Evolutionary conservation across 2,113 vertebrate genomes (phyloP), one percentile per base, ranked within the genome.

Genomic region (Cromileptes altivelis): DNA sequence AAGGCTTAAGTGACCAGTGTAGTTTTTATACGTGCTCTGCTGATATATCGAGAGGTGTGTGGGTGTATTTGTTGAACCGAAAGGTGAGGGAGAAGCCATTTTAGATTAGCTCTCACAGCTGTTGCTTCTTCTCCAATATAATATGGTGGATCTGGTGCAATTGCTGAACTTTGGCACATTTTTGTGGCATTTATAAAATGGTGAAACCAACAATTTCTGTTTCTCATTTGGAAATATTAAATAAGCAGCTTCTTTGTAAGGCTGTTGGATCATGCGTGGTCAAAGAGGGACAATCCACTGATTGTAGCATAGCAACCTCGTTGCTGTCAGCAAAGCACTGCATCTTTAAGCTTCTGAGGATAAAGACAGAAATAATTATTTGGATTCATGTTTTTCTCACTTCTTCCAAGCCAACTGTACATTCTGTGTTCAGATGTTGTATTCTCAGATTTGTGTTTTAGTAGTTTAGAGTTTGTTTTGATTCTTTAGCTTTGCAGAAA

Each of bases 251-350:
- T 37, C 6, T 61, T 56, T 65, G 30, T 3, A 45, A 19, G 64
- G 15, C 18, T 47, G 57, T 47, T 49, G 25, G 14, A 53, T 50
- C 3, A 60, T 14, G 15, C 2, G 3, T 70, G 25, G 45, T 72
- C 56, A 60, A 42, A 87, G 37, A 63, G 4, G 18, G 33, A 25
- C 52, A 45, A 45, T 60, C 61, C 62, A 11, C 63, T 50, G 23
- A 56, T 47, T 47, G 69, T 56, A 13, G 8, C 58, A 63, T 14
- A 61, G 81, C 70, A 76, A 81, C 72, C 42, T 50, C 17, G 23
- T 50, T 73, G 42, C 17, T 56, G 58, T 49, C n/a, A 68, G 13
- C 60, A 49, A 55, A 78, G 42, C 49, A 0, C 57, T 49, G 61
- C 50, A 40, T 15, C 12, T 30, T 42, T 23, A 58, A 53, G 7